A percentile compares a stretch with the other conserved stretches of the same genome.
Evolutionary conservation across 2,888 invertebrate species (phyloP).

Genomic region (Chesias legatella): DNA sequence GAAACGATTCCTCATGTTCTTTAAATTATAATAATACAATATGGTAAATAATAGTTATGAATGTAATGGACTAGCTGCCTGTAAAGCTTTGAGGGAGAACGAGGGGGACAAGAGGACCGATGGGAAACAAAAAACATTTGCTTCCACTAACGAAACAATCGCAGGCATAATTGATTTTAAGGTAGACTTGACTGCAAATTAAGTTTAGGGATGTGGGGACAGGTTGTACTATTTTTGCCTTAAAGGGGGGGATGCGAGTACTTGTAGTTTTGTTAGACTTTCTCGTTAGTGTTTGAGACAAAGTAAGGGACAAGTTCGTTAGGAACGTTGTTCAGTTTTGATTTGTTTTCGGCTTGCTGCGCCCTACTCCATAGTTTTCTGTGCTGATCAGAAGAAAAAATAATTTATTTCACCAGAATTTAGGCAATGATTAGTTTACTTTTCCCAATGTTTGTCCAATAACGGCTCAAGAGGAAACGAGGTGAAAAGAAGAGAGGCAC

Average conservation of each 20-base stretch:
- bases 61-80: conserved; percentile 13
- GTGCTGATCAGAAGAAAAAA: too few species aligned
- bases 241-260: conserved; percentile 9
- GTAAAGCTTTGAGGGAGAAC: not conserved
- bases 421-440: too few species aligned
- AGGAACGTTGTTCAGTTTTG: not conserved
- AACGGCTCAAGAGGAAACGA: too few species aligned
- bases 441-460: too few species aligned
- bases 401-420: too few species aligned
- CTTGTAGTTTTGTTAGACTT: conserved; percentile 4
- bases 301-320: conserved; percentile 1
- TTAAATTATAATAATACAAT: too few species aligned
- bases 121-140: conserved; percentile 64
- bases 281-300: not conserved
- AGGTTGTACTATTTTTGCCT: conserved; percentile 14
- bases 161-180: conserved; percentile 78
- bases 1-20: too few species aligned
- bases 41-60: too few species aligned
- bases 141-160: conserved; percentile 76
- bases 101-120: conserved; percentile 11
- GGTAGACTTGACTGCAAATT: conserved; percentile 67
- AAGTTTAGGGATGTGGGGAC: conserved; percentile 38
- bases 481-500: too few species aligned
- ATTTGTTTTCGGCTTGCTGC: too few species aligned
- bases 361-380: too few species aligned